Conservation (phyloP, 2,888 invertebrate species). For the Parapristionchus giblindavisi region DNA sequence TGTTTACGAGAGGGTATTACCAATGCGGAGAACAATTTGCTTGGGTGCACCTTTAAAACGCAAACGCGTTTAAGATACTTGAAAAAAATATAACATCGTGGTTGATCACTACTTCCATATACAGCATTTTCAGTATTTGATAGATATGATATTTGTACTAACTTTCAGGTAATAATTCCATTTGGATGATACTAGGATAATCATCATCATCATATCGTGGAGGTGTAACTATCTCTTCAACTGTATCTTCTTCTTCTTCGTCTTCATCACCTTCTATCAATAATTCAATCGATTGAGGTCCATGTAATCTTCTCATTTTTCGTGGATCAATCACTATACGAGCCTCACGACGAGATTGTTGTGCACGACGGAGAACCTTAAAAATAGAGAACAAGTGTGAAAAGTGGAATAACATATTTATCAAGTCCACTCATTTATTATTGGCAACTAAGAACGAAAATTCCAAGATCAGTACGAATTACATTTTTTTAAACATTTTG, state of each 20-base stretch:
- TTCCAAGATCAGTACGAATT: too few relatives aligned
- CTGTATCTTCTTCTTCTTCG: background rate
- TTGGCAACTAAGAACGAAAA: too few relatives aligned
- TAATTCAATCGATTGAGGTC: background rate
- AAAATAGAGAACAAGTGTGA: background rate
- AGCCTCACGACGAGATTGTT: constrained; percentile 55
- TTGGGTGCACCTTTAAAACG: too few relatives aligned
- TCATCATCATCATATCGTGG: constrained; percentile 39
- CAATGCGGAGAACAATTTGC: too few relatives aligned
- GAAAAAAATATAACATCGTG: too few relatives aligned
- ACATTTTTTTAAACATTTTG: too few relatives aligned
- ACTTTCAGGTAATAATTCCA: constrained; percentile 67
- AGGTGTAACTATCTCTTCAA: too few relatives aligned
- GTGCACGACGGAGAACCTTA: constrained; percentile 58
- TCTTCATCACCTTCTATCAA: background rate
- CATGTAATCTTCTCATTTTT: constrained; percentile 33
- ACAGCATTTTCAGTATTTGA: constrained; percentile 41
- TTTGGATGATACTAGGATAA: constrained; percentile 48
- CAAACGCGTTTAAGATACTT: too few relatives aligned
- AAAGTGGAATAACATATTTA: too few relatives aligned
- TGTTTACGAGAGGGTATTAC: too few relatives aligned
- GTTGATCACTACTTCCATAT: background rate
- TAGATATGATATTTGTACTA: constrained; percentile 40
- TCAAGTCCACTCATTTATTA: too few relatives aligned
- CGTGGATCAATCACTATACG: constrained; percentile 55